Evolutionary conservation across 2,888 invertebrate genomes (phyloP), one percentile per base, ranked within the genome.

Genomic region (Alitta virens): DNA sequence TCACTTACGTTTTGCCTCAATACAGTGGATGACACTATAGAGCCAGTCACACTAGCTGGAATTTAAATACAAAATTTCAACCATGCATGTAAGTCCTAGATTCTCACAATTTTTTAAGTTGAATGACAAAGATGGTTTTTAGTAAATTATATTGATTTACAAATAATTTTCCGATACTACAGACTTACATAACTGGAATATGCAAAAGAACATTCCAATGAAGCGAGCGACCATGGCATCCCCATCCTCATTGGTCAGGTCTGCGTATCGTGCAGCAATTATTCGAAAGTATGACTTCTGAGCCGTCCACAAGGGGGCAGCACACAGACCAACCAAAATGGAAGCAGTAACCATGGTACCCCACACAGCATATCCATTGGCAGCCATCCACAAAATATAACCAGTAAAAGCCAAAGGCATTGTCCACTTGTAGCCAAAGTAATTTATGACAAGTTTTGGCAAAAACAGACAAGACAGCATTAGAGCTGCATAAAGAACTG

Each of bases 281-380:
- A 46, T 46, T n/a, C 42, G 9, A 18, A 98, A 86, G 81, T 98
- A 98, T 1, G 94, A 93, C 64, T 97, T 96, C 82, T 97, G 94
- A n/a, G 97, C 93, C 0, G 95, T 92, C 98, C 98, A 98, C 89
- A 98, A 91, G 54, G 96, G 96, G 0, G 96, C 95, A 1, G 95
- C 97, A 12, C 94, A 95, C 60, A 96, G 84, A 68, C 98, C 98
- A 40, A 94, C 88, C 18, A 97, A 85, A 26, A 96, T 89, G 23
- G 96, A 94, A 42, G 94, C 91, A 0, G 83, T 78, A 9, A 81
- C 72, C 68, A 84, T 79, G n/a, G 95, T 94, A 80, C 90, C 93
- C 68, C 87, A 88, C 69, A 87, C 62, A 2, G 65, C 52, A 23
- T 52, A 52, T 78, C 97, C 92, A 83, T 98, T 97, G 43, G 94